phyloP scores from a whole-genome alignment of 2,113 vertebrate species.

The Calonectris borealis region DNA sequence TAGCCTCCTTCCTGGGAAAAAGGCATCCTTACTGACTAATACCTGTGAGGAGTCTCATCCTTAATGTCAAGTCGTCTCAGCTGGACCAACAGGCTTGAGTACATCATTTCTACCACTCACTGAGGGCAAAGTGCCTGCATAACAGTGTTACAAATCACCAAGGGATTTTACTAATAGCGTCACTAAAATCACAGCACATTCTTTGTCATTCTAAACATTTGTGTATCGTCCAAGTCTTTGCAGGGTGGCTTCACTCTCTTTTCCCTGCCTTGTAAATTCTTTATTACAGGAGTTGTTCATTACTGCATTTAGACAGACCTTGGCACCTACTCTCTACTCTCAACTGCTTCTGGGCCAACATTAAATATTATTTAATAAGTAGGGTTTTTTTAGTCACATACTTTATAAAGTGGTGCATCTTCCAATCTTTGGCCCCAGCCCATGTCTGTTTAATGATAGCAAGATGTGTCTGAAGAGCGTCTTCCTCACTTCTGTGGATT shows the following conservation, averaged over 20 bases:
- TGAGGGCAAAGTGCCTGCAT: not conserved
- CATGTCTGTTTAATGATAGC: not conserved
- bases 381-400: accelerated
- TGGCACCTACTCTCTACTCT: not conserved
- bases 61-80: not conserved
- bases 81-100: not conserved
- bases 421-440: not conserved
- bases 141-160: not conserved
- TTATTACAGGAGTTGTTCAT: not conserved
- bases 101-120: not conserved
- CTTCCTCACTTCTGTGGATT: not conserved
- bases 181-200: not conserved
- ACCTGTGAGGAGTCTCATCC: not conserved
- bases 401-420: not conserved
- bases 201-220: not conserved
- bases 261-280: not conserved
- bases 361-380: not conserved
- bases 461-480: not conserved
- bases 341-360: not conserved
- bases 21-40: not conserved
- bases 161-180: not conserved
- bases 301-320: not conserved
- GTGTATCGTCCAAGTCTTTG: not conserved
- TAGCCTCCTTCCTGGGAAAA: not conserved
- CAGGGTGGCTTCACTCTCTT: not conserved